A percentile compares a stretch with the other conserved stretches of the same genome.
Conservation (phyloP, 2,888 invertebrate genomes). For the Steinernema hermaphroditum region DNA sequence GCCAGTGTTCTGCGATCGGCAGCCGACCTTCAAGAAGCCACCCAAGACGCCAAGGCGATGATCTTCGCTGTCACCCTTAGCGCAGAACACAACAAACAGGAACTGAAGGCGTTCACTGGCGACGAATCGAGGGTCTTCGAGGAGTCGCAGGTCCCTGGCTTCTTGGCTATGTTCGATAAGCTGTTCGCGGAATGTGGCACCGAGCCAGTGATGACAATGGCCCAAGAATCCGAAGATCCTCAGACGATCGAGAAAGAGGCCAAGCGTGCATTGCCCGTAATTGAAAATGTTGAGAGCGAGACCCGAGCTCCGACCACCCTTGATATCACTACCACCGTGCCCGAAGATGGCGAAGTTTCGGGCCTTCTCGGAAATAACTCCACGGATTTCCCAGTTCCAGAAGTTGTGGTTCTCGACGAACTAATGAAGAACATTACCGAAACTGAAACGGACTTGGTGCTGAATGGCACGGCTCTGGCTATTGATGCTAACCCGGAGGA, state of each 20-base stretch:
- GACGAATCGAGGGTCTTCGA: neutral
- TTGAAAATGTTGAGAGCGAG: constrained; percentile 10
- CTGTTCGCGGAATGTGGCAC: constrained; percentile 16
- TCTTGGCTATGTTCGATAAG: constrained; percentile 17
- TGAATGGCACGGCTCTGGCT: too few species aligned
- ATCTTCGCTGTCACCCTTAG: constrained; percentile 30
- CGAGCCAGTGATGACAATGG: constrained; percentile 7
- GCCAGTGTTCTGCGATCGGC: constrained; percentile 38
- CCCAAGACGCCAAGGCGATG: neutral
- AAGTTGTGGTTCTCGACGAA: neutral
- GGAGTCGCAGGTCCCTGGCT: constrained; percentile 5
- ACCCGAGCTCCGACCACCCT: neutral
- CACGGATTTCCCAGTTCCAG: constrained; percentile 3
- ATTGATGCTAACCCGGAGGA: neutral
- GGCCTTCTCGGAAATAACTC: neutral
- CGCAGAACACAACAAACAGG: constrained; percentile 20
- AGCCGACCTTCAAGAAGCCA: constrained; percentile 23
- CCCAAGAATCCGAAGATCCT: constrained; percentile 12
- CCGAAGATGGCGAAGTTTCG: neutral
- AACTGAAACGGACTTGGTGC: too few species aligned
- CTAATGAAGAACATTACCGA: neutral
- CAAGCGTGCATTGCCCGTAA: neutral
- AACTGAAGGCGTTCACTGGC: constrained; percentile 19
- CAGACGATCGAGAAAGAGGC: constrained; percentile 17
- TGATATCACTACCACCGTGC: constrained; percentile 10